Evolutionary conservation across 2,888 invertebrate species (phyloP), one percentile per base, ranked within the genome.

Genomic region (Metacarcinus magister): DNA sequence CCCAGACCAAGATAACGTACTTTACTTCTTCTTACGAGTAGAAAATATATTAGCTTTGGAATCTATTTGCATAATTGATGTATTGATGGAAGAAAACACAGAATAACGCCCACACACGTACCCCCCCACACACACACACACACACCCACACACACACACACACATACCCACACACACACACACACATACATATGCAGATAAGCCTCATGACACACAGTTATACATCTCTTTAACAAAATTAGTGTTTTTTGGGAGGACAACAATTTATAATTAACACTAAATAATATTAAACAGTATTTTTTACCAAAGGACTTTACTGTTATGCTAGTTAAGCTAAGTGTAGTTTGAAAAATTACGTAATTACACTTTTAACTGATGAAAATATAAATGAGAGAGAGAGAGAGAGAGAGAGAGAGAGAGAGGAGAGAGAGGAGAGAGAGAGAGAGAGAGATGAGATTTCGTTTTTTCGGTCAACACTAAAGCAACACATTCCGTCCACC

Each of bases 381-480:
- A 67, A 67, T 67, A 23, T 23, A 16, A 16, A 67, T 67, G 67
- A n/a, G 32, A 10, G 32, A 5, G 82, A 67, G 32, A 32, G 32
- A 82, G 82, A 32, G 82, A 82, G 82, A 82, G 82, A 82, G 82
- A 32, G 82, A 32, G 67, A 82, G 82, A 82, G 82, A 32, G 82
- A 32, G 28, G 82, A 82, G 82, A 82, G 82, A 82, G 82, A 82
- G 82, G 82, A 82, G 82, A 82, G 82, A 82, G 82, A 82, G 82
- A 82, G 82, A 82, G 82, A 82, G 82, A 82, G 32, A 32, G 32
- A 28, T 2, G 0, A 13, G 8, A 13, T 7, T 10, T 10, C 16
- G 8, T 54, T 54, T 54, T 54, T 54, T 54, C 54, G 54, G 10
- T 16, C 54, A 16, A 54, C 8, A 54, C 54, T 54, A 54, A 54